Conservation (phyloP, 1,140 invertebrate species). For the Pogonus chalceus region DNA sequence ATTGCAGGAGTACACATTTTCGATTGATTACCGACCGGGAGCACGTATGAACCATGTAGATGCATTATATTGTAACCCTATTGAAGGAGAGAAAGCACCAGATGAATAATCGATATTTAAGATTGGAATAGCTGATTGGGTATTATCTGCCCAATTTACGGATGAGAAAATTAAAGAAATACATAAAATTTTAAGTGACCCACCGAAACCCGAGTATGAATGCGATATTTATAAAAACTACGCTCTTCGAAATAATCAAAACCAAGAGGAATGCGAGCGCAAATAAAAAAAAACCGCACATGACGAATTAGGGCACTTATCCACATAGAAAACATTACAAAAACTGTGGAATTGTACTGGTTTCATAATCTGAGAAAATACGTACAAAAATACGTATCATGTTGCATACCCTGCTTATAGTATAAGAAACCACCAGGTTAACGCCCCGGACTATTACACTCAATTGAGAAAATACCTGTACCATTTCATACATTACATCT, state of each 20-base stretch:
- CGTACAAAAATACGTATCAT: too few species aligned
- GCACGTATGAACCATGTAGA: constrained; percentile 18
- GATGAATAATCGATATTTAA: not conserved
- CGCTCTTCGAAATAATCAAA: constrained; percentile 19
- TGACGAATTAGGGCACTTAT: constrained; percentile 20
- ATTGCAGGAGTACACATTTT: constrained; percentile 28
- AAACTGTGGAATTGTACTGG: too few species aligned
- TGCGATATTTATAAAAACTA: constrained; percentile 23
- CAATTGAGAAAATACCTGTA: too few species aligned
- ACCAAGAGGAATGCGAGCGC: too few species aligned
- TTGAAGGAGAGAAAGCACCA: constrained; percentile 5
- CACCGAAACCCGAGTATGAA: constrained; percentile 15
- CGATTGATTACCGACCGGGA: constrained; percentile 24
- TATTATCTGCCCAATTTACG: constrained; percentile 15
- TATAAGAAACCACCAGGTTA: too few species aligned
- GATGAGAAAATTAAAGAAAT: constrained; percentile 15
- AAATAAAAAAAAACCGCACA: too few species aligned
- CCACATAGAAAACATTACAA: constrained; percentile 17
- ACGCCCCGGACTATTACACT: too few species aligned
- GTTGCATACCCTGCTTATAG: too few species aligned
- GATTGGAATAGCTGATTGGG: constrained; percentile 14
- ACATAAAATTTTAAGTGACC: constrained; percentile 9
- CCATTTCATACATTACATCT: too few species aligned
- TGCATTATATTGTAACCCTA: constrained; percentile 9
- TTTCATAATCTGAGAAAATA: too few species aligned